These are phyloP conservation scores for Lasius platythorax DNA, from an alignment of 2,888 invertebrate genomes.

Conservation along the genomic window DNA sequence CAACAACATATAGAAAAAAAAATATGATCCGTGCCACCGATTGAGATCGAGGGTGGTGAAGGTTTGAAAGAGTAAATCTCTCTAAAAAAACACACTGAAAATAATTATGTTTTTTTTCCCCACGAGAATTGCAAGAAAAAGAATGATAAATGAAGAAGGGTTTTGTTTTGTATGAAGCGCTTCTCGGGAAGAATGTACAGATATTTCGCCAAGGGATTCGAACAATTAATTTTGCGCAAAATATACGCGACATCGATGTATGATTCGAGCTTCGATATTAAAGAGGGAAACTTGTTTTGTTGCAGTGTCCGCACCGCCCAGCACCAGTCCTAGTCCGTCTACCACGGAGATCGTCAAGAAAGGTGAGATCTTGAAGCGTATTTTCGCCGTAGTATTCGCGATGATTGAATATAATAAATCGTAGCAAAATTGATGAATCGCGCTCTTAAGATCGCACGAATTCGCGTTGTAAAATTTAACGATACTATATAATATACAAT, in stretches of 20 bases:
- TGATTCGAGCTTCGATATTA: slow-evolving; percentile 74
- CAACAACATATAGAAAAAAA: slow-evolving; percentile 5
- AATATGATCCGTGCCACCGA: not conserved
- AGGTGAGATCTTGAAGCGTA: slow-evolving; percentile 77
- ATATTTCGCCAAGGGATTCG: not conserved
- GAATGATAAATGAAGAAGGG: not conserved
- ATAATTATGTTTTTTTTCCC: slow-evolving; percentile 12
- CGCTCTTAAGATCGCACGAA: not conserved
- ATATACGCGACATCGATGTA: not conserved
- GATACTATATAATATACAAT: not conserved
- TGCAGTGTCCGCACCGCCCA: slow-evolving; percentile 93
- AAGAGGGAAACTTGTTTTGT: slow-evolving; percentile 82
- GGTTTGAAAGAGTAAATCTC: not conserved
- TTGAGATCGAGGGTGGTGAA: not conserved
- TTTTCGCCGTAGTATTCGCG: not conserved
- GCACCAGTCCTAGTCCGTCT: slow-evolving; percentile 92
- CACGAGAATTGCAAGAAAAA: not conserved
- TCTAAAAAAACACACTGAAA: not conserved
- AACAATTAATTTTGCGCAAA: not conserved
- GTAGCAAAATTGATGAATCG: not conserved
- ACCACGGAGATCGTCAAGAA: slow-evolving; percentile 88
- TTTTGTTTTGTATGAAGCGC: not conserved
- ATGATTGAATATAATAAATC: not conserved
- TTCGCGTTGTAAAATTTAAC: not conserved
- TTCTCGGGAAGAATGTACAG: not conserved